Conservation (phyloP, 2,113 vertebrate genomes). For the Platanista minor region DNA sequence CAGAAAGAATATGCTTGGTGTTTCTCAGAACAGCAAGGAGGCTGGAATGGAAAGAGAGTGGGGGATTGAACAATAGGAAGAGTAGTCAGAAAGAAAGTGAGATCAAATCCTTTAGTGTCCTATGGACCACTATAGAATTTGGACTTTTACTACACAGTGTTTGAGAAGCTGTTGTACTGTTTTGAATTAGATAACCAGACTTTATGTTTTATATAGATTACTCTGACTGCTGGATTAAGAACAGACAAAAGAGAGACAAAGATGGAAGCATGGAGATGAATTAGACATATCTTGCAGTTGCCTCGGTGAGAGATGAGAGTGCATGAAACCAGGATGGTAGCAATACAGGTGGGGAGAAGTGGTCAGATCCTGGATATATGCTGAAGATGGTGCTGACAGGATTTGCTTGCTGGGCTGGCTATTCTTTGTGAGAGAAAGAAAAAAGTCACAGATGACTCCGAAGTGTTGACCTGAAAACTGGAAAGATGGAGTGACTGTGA, state of each 20-base stretch:
- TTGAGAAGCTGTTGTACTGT: background rate
- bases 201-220: background rate
- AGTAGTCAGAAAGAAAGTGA: background rate
- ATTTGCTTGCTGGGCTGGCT: background rate
- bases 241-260: background rate
- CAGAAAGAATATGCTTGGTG: background rate
- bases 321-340: background rate
- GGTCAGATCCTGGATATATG: background rate
- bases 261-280: background rate
- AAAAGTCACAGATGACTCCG: background rate
- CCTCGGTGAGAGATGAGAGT: background rate
- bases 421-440: background rate
- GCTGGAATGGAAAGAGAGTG: background rate
- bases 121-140: background rate
- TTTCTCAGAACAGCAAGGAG: background rate
- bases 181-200: background rate
- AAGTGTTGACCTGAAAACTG: background rate
- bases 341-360: background rate
- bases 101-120: background rate
- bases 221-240: background rate
- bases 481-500: background rate
- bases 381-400: background rate
- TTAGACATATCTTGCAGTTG: background rate
- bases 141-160: background rate
- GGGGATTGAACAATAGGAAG: background rate